Base-by-base conservation (phyloP, 2,888 invertebrate species). In the Pardosa pseudoannulata region DNA sequence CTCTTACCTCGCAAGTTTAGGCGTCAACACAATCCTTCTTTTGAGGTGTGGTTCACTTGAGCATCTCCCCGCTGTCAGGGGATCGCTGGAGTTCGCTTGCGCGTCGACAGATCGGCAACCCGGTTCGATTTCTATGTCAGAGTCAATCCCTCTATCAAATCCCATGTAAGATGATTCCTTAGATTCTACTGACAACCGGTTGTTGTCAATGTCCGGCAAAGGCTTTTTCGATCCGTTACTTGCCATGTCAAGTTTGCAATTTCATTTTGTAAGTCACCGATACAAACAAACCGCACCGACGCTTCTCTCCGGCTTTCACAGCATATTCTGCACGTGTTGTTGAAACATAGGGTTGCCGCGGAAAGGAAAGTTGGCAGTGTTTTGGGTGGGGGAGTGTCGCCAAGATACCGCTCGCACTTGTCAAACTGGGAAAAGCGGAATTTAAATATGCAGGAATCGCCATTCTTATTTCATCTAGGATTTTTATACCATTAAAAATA, bases 131-230 rank as follows among this genome's bases (percentile, higher is more conserved):
- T 82, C 82, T 23, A 82, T 96, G 91, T 96, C 96, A 27, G 96
- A 96, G 92, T 96, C 96, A 91, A 96, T 96, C 87, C 96, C 96
- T 91, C 93, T 96, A 90, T 96, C 96, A 91, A 96, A 96, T 92
- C 96, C 96, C 96, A 96, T 96, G 91, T 96, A 96, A 92, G 96
- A 96, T 79, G 96, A 96, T 92, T 96, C 96, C 89, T 96, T 93
- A 41, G 96, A 96, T 92, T 96, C 96, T 91, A 96, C 96, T 46
- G 96, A 96, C n/a, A 79, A 29, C 11, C 78, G 78, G 31, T 79
- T 79, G 71, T 46, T 36, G 19, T 68, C 46, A 11, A 41, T 36
- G 19, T n/a, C 9, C n/a, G 36, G n/a, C 19, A 19, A 19, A 19
- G 23, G 29, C 16, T 62, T 74, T n/a, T 27, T 36, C 19, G 29